These are phyloP conservation scores for Holothuria leucospilota DNA, from an alignment of 53 echinoderm and acorn worm species.

Conservation along the genomic window DNA sequence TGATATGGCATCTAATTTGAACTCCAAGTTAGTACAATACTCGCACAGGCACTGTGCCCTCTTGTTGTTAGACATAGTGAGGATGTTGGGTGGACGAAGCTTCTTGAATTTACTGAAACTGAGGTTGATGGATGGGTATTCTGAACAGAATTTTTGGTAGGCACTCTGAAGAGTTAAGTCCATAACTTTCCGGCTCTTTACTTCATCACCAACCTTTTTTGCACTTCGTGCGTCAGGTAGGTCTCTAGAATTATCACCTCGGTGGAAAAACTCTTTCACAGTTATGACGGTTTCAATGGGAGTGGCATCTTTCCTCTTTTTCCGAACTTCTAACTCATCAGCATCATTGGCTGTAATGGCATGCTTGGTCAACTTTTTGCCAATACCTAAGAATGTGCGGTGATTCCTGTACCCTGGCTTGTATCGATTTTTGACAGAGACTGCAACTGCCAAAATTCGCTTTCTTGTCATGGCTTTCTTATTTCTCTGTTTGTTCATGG, in stretches of 20 bases:
- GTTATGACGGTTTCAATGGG: constrained; percentile 1
- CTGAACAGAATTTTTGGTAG: constrained; percentile 44
- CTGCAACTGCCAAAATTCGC: constrained; percentile 27
- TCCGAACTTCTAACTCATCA: constrained; percentile 40
- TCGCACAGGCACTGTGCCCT: constrained; percentile 52
- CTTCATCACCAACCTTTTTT: constrained; percentile 26
- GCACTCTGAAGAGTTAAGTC: constrained; percentile 37
- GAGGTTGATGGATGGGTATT: constrained; percentile 43
- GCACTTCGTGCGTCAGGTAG: constrained; percentile 62
- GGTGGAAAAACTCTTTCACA: constrained; percentile 18
- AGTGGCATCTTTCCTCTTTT: constrained; percentile 44
- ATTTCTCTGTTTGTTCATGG: constrained; percentile 36
- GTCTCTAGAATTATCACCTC: constrained; percentile 48
- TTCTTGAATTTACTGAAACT: constrained; percentile 33
- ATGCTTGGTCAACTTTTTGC: constrained; percentile 23
- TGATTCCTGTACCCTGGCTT: constrained; percentile 39
- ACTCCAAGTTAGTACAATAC: constrained; percentile 53
- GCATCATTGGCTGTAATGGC: constrained; percentile 37
- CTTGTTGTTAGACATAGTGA: constrained; percentile 50
- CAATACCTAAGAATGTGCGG: constrained; percentile 52
- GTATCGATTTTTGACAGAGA: constrained; percentile 50
- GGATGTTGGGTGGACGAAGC: constrained; percentile 34
- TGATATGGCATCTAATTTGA: constrained; percentile 27
- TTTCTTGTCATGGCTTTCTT: constrained; percentile 28
- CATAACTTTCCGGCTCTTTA: constrained; percentile 41